phyloP scores from a whole-genome alignment of 2,888 invertebrate species.

The Lomographa bimaculata region DNA sequence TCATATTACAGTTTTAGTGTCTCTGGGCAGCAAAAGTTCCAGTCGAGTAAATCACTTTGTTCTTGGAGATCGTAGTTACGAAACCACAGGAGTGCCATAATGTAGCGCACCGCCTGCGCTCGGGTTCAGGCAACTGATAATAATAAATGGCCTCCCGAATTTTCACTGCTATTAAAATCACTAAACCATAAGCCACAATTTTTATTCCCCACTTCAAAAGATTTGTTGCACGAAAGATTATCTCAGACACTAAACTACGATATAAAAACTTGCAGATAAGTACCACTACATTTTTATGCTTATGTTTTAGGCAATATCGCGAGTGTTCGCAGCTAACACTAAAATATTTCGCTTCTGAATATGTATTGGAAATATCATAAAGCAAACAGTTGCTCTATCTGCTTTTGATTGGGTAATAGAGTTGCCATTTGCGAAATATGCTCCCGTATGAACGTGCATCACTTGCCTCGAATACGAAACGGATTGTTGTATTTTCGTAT shows the following conservation, averaged over 20 bases:
- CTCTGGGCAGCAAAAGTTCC: constrained; percentile 46
- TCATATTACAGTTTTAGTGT: constrained; percentile 49
- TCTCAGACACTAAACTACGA: constrained; percentile 11
- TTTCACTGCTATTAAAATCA: constrained; percentile 46
- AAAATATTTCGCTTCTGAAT: constrained; percentile 11
- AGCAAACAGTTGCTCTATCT: constrained; percentile 40
- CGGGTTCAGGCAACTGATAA: constrained; percentile 50
- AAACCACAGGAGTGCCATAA: constrained; percentile 61
- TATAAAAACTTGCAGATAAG: constrained; percentile 16
- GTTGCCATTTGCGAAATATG: constrained; percentile 47
- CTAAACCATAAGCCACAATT: constrained; percentile 30
- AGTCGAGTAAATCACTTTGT: constrained; percentile 53
- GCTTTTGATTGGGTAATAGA: constrained; percentile 48
- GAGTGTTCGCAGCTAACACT: constrained; percentile 8
- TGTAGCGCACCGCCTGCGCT: constrained; percentile 42
- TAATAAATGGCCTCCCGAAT: constrained; percentile 57
- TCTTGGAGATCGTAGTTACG: constrained; percentile 56
- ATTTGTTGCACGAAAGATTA: constrained; percentile 20
- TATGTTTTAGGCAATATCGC: constrained; percentile 13
- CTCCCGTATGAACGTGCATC: constrained; percentile 36
- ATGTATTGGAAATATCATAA: constrained; percentile 17
- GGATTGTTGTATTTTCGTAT: too few species aligned
- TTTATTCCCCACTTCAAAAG: constrained; percentile 17
- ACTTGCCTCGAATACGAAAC: constrained; percentile 24
- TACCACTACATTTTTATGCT: constrained; percentile 17